phyloP scores from a whole-genome alignment of 2,797 vertebrate genomes.

The Poecile montanus region DNA sequence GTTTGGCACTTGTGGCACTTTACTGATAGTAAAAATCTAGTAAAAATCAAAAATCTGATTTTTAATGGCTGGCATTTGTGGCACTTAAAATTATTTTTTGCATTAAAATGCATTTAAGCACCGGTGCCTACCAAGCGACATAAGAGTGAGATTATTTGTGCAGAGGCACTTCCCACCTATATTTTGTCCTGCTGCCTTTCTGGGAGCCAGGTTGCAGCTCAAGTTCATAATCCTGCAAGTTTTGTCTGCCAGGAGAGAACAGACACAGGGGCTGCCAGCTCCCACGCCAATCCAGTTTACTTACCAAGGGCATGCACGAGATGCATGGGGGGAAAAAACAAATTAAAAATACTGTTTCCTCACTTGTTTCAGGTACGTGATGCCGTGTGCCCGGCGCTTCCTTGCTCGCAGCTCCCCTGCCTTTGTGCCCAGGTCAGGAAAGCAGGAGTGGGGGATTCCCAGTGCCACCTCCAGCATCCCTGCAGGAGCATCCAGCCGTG shows the following conservation, averaged over 20 bases:
- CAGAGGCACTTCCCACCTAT: slow-evolving; percentile 43
- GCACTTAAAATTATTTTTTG: neutral
- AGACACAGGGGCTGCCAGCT: neutral
- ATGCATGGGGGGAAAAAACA: fast-evolving
- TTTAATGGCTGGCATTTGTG: slow-evolving; percentile 20
- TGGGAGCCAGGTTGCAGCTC: neutral
- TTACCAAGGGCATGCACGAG: neutral
- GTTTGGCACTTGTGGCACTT: neutral
- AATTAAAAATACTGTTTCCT: neutral
- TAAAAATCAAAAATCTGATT: slow-evolving; percentile 8
- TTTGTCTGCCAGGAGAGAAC: neutral
- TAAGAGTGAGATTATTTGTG: slow-evolving; percentile 13
- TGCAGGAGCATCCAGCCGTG: fast-evolving
- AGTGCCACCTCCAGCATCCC: neutral
- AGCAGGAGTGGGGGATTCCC: neutral
- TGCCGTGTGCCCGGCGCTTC: neutral
- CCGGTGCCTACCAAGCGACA: slow-evolving; percentile 4
- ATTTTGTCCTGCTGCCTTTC: neutral
- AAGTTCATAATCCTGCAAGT: neutral
- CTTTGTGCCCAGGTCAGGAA: neutral
- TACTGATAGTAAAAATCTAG: neutral
- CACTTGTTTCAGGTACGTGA: neutral
- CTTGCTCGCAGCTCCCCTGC: neutral
- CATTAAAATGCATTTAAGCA: slow-evolving; percentile 14
- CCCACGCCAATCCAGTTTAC: neutral